Base-by-base conservation (phyloP, 2,888 invertebrate species). In the Cerastis leucographa region DNA sequence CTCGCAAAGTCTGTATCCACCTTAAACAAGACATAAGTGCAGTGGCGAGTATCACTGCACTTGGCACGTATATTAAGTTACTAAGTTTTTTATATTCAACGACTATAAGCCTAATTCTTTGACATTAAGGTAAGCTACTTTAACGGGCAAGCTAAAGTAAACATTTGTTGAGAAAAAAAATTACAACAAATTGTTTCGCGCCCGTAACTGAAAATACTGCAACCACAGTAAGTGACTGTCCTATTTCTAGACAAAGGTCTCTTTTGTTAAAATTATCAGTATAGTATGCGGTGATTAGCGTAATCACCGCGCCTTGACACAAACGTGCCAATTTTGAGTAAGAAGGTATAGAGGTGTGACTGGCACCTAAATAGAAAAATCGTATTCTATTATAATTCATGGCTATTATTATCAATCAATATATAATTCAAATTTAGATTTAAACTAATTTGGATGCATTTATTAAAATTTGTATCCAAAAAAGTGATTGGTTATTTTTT, bases 231-330 rank as follows among this genome's bases (percentile, higher is more conserved):
- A 77, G 44, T 76, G 9, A 40, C 71, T 84, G 84, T 76, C 84
- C 88, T 59, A 86, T 72, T 82, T 87, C 68, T 67, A 74, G 70
- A 81, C 86, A 84, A 88, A 88, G 76, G 81, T 71, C 40, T 80
- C 74, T 71, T 80, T 88, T 81, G 88, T 84, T 81, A 61, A 78
- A 76, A 68, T 76, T 88, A 86, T 79, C 80, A 82, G 71, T 75
- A 79, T 51, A 83, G 72, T 78, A 81, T 66, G 51, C 69, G 35
- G 84, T 82, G 79, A 87, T 88, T 87, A 81, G 17, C 35, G 11
- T 84, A 87, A 88, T 84, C 74, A 76, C 72, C 25, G 70, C 67
- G 35, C 86, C 86, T 88, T 88, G 86, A 88, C 80, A 87, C 64
- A 76, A 74, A 78, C 88, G 79, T 73, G 68, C 61, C 64, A 76